phyloP scores from a whole-genome alignment of 2,888 invertebrate species.

The Notodonta dromedarius region DNA sequence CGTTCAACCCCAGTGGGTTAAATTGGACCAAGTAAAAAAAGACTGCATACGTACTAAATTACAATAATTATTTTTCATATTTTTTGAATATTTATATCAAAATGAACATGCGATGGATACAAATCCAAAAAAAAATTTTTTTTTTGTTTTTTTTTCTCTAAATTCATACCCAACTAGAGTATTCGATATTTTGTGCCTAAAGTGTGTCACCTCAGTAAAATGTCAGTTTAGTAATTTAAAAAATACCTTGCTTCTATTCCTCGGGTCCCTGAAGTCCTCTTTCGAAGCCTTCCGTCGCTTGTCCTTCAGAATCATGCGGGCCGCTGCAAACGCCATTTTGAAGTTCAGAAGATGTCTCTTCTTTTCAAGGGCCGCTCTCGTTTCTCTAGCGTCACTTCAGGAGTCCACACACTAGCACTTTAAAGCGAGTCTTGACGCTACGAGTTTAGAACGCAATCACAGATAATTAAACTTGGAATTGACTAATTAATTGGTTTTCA shows the following conservation, averaged over 20 bases:
- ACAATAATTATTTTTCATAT: too few relatives aligned
- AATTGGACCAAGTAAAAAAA: too few relatives aligned
- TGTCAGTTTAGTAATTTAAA: conserved; percentile 10
- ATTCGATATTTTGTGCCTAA: background rate
- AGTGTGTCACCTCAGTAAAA: background rate
- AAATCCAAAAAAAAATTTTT: too few relatives aligned
- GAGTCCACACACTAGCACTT: conserved; percentile 16
- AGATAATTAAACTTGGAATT: conserved; percentile 56
- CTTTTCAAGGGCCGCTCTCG: conserved; percentile 45
- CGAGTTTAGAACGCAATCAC: conserved; percentile 53
- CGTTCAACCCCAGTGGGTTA: too few relatives aligned
- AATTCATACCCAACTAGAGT: too few relatives aligned
- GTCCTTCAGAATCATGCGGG: conserved; percentile 93
- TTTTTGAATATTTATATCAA: too few relatives aligned
- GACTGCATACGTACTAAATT: too few relatives aligned
- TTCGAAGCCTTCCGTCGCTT: conserved; percentile 92
- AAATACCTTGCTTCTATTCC: conserved; percentile 92
- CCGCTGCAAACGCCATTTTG: conserved; percentile 93
- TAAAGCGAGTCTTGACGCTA: conserved; percentile 19
- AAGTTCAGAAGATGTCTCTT: conserved; percentile 33
- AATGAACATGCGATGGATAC: too few relatives aligned
- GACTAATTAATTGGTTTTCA: conserved; percentile 58
- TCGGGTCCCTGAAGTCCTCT: conserved; percentile 89
- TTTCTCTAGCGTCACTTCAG: conserved; percentile 21
- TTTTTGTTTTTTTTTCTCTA: too few relatives aligned